Conservation (phyloP, 2,888 invertebrate genomes). For the Seladonia tumulorum region DNA sequence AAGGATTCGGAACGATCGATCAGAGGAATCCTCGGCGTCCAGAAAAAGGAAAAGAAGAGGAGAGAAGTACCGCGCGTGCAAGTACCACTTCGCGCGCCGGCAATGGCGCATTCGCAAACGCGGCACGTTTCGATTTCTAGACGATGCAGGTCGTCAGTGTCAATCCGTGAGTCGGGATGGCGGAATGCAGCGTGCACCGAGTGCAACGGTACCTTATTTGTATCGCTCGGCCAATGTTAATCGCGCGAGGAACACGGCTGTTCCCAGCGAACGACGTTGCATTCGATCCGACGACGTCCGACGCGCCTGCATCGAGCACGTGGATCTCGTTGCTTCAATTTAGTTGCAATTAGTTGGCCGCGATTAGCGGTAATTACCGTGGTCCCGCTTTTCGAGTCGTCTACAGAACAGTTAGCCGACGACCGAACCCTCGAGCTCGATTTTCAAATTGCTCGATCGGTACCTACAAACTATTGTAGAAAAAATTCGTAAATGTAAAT, state of each 20-base stretch:
- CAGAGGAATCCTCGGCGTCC: constrained; percentile 1
- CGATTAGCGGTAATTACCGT: constrained; percentile 54
- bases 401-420: constrained; percentile 31
- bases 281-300: constrained; percentile 24
- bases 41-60: background rate
- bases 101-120: constrained; percentile 26
- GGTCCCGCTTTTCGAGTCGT: constrained; percentile 50
- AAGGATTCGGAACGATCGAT: constrained; percentile 6
- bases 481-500: too few species aligned
- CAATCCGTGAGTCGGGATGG: constrained; percentile 45
- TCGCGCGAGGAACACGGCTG: constrained; percentile 35
- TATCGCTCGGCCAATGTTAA: constrained; percentile 58
- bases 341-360: constrained; percentile 49
- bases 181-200: constrained; percentile 56
- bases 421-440: background rate
- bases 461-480: background rate
- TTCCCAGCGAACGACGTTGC: background rate
- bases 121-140: constrained; percentile 65
- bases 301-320: constrained; percentile 14
- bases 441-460: background rate
- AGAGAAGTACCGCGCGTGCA: background rate
- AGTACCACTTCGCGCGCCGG: constrained; percentile 12
- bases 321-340: constrained; percentile 49
- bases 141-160: constrained; percentile 61
- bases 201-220: constrained; percentile 63